Conservation (phyloP, 2,888 invertebrate species). For the Blastobasis lacticolella region DNA sequence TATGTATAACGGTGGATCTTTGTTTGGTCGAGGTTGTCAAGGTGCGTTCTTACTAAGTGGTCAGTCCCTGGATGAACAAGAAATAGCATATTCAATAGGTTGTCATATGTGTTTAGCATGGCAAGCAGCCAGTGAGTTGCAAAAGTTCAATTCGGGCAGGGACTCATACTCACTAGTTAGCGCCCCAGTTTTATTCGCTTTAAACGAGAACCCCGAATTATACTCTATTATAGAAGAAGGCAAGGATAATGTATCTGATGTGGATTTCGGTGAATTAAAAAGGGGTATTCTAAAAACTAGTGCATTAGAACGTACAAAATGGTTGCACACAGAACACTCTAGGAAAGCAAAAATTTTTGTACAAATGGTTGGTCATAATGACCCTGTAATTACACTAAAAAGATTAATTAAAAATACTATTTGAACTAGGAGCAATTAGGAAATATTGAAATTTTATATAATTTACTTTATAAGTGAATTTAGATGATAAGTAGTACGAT, state of each 20-base stretch:
- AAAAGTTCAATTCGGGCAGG: slow-evolving; percentile 65
- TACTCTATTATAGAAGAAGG: slow-evolving; percentile 73
- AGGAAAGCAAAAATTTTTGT: slow-evolving; percentile 43
- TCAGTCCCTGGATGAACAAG: slow-evolving; percentile 77
- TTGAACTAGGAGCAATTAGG: no score
- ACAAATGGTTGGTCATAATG: slow-evolving; percentile 49
- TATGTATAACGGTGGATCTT: slow-evolving; percentile 79
- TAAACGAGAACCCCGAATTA: slow-evolving; percentile 81
- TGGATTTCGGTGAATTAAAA: slow-evolving; percentile 74
- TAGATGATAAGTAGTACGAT: no score
- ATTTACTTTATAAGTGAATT: no score
- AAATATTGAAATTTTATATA: no score
- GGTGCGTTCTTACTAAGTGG: slow-evolving; percentile 85
- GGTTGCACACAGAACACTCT: slow-evolving; percentile 44
- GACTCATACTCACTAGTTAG: slow-evolving; percentile 80
- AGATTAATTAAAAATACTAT: slow-evolving; percentile 36
- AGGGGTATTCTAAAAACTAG: slow-evolving; percentile 45
- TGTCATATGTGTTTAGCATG: slow-evolving; percentile 87
- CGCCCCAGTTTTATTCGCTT: slow-evolving; percentile 88
- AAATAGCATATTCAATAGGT: slow-evolving; percentile 84
- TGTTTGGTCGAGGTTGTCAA: slow-evolving; percentile 84
- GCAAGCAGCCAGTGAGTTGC: slow-evolving; percentile 76
- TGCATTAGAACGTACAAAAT: slow-evolving; percentile 47
- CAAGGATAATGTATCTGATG: slow-evolving; percentile 70
- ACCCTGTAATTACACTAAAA: slow-evolving; percentile 51